A percentile compares a stretch with the other conserved stretches of the same genome.
Conservation (phyloP, 2,113 vertebrate species). For the Scatophagus argus region DNA sequence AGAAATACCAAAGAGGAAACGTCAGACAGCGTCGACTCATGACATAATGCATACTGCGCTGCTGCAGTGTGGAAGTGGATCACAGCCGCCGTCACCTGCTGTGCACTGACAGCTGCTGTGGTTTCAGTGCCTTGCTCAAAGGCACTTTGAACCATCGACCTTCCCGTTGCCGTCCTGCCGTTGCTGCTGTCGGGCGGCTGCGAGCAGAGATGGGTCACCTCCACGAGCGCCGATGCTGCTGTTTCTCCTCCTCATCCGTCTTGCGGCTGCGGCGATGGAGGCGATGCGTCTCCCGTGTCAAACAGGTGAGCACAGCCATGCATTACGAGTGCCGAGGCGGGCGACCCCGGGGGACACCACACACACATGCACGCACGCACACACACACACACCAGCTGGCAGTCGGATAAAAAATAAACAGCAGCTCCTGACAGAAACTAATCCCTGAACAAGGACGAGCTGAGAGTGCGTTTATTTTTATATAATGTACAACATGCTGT, state of each 20-base stretch:
- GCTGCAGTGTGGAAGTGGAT: conserved; percentile 26
- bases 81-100: background rate
- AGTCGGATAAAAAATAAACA: conserved; percentile 62
- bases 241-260: conserved; percentile 78
- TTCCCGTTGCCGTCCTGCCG: background rate
- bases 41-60: background rate
- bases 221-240: conserved; percentile 74
- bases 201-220: conserved; percentile 78
- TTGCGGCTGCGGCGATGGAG: conserved; percentile 63
- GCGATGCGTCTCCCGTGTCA: conserved; percentile 71
- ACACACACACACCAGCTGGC: conserved; percentile 64
- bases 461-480: conserved; percentile 64
- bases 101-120: background rate
- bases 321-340: conserved; percentile 70
- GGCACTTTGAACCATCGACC: conserved; percentile 60
- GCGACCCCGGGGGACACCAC: conserved; percentile 55
- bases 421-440: conserved; percentile 64
- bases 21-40: background rate
- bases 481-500: conserved; percentile 61
- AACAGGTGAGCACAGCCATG: conserved; percentile 78
- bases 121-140: conserved; percentile 68
- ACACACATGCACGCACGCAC: conserved; percentile 8
- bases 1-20: too few species aligned
- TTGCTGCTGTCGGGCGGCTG: background rate
- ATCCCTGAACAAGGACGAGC: conserved; percentile 76